Evolutionary conservation across 2,888 invertebrate species (phyloP), one percentile per base, ranked within the genome.

Genomic region (Polyommatus iphigenia): DNA sequence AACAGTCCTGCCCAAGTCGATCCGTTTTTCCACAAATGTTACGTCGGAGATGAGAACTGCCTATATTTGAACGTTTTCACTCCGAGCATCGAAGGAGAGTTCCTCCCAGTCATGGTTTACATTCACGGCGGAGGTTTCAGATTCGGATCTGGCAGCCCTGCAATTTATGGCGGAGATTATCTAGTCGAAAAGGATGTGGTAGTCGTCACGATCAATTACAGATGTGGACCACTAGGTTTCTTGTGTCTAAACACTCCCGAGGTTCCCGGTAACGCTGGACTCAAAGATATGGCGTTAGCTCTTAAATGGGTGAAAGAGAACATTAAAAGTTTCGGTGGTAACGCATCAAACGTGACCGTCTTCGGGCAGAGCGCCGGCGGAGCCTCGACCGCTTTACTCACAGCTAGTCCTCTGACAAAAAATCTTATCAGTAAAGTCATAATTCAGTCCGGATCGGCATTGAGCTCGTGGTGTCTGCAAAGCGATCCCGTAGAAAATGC

Each of bases 31-130:
- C 83, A 89, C 78, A 91, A 94, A 76, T 83, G 88, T 4, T 93
- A 93, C 79, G 83, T 88, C 0, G 96, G 96, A 0, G 91, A 88
- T 77, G 96, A 97, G 82, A 96, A 96, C 87, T 97, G 96, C 82
- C 92, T 97, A 0, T 96, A 96, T 85, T 89, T 97, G 2, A 97
- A 96, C 85, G 94, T 96, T 0, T 96, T 95, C 88, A 95, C 95
- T 0, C 96, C 96, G 0, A 94, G 92, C 80, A 86, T 96, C 75
- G 93, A 94, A 75, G 88, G 89, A 0, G 89, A 88, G 1, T 89
- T 91, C 83, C 87, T 92, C 0, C 95, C 95, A 0, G 95, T 95
- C 8, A 95, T 95, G 95, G 86, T 95, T 2, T 95, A 87, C 86
- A 89, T 95, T 76, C 95, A 95, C 72, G 95, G 95, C 2, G 95